phyloP scores from a whole-genome alignment of 2,888 invertebrate species.

The Trachelus stipa region DNA sequence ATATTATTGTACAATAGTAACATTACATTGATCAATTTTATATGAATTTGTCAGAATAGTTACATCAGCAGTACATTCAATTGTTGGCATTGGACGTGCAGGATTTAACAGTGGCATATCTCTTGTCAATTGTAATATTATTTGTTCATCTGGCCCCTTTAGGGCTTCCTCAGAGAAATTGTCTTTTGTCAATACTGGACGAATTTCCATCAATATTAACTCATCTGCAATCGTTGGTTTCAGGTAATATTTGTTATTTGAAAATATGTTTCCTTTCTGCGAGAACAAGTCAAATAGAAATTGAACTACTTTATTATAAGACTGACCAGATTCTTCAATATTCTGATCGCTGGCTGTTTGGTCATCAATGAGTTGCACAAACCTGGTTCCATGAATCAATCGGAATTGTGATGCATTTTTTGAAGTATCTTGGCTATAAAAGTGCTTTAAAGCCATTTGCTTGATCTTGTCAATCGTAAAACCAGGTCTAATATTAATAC shows the following conservation, averaged over 20 bases:
- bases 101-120: conserved; percentile 58
- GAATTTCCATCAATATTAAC: conserved; percentile 52
- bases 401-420: conserved; percentile 47
- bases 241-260: not conserved
- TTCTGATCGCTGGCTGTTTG: conserved; percentile 48
- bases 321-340: conserved; percentile 51
- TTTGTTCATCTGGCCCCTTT: conserved; percentile 67
- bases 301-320: not conserved
- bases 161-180: conserved; percentile 57
- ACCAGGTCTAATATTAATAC: conserved; percentile 47
- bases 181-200: conserved; percentile 36
- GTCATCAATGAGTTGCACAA: conserved; percentile 51
- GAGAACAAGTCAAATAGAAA: not conserved
- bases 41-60: conserved; percentile 30
- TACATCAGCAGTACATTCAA: conserved; percentile 69
- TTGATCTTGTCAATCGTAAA: conserved; percentile 56
- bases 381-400: conserved; percentile 49
- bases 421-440: conserved; percentile 50
- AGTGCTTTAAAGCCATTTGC: conserved; percentile 53
- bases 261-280: not conserved
- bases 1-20: not conserved
- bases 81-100: conserved; percentile 60
- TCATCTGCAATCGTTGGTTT: conserved; percentile 47
- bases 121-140: conserved; percentile 67
- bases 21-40: not conserved